Evolutionary conservation across 2,113 vertebrate species (phyloP).

Genomic region (Tragelaphus strepsiceros): DNA sequence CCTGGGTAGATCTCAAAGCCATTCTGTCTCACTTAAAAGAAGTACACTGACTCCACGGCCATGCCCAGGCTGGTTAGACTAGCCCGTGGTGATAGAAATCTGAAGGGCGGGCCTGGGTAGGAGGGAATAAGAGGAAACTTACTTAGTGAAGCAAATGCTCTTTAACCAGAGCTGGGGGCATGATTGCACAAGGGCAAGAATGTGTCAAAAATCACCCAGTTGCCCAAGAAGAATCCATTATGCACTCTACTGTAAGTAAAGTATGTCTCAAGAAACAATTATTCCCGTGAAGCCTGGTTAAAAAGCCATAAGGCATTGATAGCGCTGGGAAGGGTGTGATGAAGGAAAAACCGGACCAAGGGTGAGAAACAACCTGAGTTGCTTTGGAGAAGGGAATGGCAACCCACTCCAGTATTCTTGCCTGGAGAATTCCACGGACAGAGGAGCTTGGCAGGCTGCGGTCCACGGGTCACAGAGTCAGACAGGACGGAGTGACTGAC

Average conservation of each 20-base stretch:
- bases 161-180: background rate
- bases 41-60: background rate
- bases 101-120: fast-evolving
- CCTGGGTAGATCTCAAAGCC: background rate
- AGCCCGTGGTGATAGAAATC: background rate
- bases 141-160: background rate
- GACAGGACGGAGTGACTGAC: background rate
- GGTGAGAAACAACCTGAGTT: background rate
- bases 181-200: background rate
- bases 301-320: background rate
- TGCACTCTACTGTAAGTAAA: fast-evolving
- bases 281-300: background rate
- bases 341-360: background rate
- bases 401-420: background rate
- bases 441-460: background rate
- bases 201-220: background rate
- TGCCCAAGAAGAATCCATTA: background rate
- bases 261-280: background rate
- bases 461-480: background rate
- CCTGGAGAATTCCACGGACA: background rate
- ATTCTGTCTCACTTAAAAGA: fast-evolving
- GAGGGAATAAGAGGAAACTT: background rate
- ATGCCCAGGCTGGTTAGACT: background rate
- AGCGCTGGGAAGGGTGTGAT: background rate
- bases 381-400: background rate